Base-by-base conservation (phyloP, 1,140 invertebrate species). In the Hylyphantes graminicola region DNA sequence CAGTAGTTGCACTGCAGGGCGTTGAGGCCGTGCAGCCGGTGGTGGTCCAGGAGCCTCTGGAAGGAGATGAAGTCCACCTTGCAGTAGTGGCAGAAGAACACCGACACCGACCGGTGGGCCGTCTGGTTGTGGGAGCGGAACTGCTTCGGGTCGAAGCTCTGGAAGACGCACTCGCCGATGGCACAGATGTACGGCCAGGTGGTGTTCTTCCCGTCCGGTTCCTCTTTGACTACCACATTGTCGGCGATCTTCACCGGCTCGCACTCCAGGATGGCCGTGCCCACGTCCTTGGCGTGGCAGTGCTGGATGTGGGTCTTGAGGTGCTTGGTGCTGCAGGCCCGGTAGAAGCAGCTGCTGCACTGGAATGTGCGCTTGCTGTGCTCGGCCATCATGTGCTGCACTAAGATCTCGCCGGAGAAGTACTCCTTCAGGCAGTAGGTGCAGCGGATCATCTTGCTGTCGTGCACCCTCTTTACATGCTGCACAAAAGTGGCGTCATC, bases 1-100 rank as follows among this genome's bases (percentile, higher is more conserved):
- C 92, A 92, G 83, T 92, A 92, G 3, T 90, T 87, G 72, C 92
- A 92, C 70, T 92, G 92, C 65, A 89, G 92, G 50, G 90, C 91
- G 53, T 89, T 89, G 85, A 90, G 89, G 11, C 89, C 88, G 67
- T 92, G 91, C 7, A 81, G 53, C 35, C 89, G 90, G 81, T 91
- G 91, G 81, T 89, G 88, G 84, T 87, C 86, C 5, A 86, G 54
- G 77, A 85, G 21, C 55, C 64, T 70, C 35, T 78, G 73, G 7
- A 85, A 35, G 35, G 64, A 63, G 10, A 83, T 51, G 64, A 85
- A 85, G 54, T 77, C 74, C 21, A 64, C 75, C n/a, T 84, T 84
- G 13, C 83, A 85, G 19, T 85, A 85, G 17, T 70, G 51, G 35
- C 83, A 85, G 12, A 51, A 72, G 35, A 72, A 85, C 13, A 78